phyloP scores from a whole-genome alignment of 2,797 vertebrate genomes.

The Glossophaga mutica region DNA sequence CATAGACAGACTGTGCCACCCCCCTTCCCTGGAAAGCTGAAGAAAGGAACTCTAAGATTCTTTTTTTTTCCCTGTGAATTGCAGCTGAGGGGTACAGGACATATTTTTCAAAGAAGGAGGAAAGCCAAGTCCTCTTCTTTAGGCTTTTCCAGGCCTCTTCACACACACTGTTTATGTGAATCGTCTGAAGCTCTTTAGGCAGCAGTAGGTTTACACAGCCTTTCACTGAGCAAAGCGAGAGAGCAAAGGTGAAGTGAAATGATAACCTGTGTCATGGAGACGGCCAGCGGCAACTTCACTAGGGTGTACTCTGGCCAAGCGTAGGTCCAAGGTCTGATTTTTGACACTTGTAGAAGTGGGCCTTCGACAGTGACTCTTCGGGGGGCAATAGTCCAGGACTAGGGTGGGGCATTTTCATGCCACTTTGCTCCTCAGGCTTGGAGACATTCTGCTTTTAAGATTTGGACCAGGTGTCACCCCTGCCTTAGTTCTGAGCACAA shows the following conservation, averaged over 20 bases:
- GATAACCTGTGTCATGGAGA: background rate
- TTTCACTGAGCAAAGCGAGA: background rate
- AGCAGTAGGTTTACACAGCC: background rate
- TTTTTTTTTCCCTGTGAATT: constrained; percentile 57
- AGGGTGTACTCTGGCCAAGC: background rate
- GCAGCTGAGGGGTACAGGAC: background rate
- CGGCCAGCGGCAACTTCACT: constrained; percentile 17
- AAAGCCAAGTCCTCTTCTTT: constrained; percentile 10
- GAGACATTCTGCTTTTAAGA: background rate
- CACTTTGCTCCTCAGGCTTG: background rate
- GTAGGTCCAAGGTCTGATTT: background rate
- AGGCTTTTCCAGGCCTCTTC: background rate
- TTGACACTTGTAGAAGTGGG: background rate
- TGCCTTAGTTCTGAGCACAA: background rate
- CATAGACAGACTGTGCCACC: constrained; percentile 36
- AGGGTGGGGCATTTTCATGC: background rate
- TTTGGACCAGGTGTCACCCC: background rate
- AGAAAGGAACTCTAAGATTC: constrained; percentile 35
- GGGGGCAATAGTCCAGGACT: background rate
- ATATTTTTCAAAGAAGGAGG: constrained; percentile 29
- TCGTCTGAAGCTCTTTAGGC: constrained; percentile 39
- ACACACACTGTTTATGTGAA: background rate
- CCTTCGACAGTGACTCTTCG: background rate
- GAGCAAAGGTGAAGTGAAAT: background rate
- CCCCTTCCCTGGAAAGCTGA: constrained; percentile 48